These are phyloP conservation scores for Colletes latitarsis DNA, from an alignment of 1,140 invertebrate species.

Conservation along the genomic window DNA sequence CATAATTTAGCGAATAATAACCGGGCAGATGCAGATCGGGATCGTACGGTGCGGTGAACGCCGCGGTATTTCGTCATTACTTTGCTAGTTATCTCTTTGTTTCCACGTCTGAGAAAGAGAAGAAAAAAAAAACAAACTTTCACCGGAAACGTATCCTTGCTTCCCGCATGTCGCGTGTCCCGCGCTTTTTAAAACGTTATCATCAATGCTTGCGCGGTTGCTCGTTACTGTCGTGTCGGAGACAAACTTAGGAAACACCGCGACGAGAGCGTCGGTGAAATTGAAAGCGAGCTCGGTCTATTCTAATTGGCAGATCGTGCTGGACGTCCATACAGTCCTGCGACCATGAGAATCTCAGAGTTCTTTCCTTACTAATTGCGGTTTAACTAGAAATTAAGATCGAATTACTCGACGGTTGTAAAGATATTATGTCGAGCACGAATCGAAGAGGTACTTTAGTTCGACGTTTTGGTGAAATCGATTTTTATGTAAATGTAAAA, in stretches of 20 bases:
- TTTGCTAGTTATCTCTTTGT: slow-evolving; percentile 5
- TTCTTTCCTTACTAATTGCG: no score
- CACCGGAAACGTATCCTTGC: background rate
- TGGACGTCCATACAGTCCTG: background rate
- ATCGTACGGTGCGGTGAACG: background rate
- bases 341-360: no score
- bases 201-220: background rate
- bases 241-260: background rate
- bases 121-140: slow-evolving; percentile 7
- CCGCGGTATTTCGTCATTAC: slow-evolving; percentile 19
- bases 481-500: no score
- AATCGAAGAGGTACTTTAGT: no score
- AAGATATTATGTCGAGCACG: background rate
- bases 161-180: background rate
- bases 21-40: slow-evolving; percentile 14
- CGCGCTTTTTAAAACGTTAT: background rate
- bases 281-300: background rate
- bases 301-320: background rate
- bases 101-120: background rate
- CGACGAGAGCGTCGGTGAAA: background rate
- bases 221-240: background rate
- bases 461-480: no score
- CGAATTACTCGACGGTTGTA: background rate
- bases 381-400: no score
- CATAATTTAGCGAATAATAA: slow-evolving; percentile 5